Conservation (phyloP, 2,113 vertebrate species). For the Cochlearius cochlearius region DNA sequence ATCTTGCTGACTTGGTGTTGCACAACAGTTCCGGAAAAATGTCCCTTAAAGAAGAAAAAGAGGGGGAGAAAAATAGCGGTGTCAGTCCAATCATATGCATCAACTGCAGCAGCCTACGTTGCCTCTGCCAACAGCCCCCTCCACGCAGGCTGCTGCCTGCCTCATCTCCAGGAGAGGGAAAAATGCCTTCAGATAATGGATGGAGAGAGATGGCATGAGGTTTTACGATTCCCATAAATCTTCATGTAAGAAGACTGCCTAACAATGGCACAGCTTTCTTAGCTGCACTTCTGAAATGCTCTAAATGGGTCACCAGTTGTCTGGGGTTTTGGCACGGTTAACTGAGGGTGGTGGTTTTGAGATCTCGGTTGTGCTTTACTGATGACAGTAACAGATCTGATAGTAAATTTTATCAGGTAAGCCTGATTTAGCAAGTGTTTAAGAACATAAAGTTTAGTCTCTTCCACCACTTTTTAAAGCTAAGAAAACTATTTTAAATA, state of each 20-base stretch:
- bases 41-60: not conserved
- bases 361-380: not conserved
- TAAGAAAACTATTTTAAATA: not conserved
- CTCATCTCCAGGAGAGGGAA: not conserved
- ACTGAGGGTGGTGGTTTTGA: not conserved
- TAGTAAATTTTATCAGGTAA: not conserved
- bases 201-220: not conserved
- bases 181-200: not conserved
- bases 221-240: not conserved
- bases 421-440: not conserved
- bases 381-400: not conserved
- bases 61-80: not conserved
- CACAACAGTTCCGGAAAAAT: not conserved
- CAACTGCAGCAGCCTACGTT: not conserved
- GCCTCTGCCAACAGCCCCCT: not conserved
- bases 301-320: not conserved
- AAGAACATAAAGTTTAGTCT: not conserved
- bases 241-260: not conserved
- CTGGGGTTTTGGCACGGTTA: not conserved
- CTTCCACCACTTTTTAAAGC: not conserved
- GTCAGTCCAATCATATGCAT: accelerated
- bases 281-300: not conserved
- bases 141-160: not conserved
- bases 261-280: not conserved
- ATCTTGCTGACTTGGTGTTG: not conserved